These are phyloP conservation scores for Myotis vivesi DNA, from an alignment of 2,797 vertebrate species.

Conservation along the genomic window DNA sequence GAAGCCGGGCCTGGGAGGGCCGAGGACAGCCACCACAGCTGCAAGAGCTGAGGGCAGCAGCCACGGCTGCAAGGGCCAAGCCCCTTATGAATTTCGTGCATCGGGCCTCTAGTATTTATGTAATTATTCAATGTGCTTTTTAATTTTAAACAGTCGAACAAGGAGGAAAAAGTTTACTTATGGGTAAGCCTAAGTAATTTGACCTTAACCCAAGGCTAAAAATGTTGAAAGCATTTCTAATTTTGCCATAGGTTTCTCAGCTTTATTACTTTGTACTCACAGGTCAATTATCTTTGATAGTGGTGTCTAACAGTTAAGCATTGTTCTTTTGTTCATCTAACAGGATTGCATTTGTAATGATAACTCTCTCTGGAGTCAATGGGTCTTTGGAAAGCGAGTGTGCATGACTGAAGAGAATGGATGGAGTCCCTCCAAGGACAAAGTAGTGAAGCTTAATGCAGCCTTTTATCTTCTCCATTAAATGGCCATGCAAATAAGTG, in stretches of 20 bases:
- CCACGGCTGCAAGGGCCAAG: no score
- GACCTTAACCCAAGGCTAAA: slow-evolving; percentile 55
- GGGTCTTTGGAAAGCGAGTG: slow-evolving; percentile 57
- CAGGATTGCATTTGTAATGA: slow-evolving; percentile 71
- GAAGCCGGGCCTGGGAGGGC: no score
- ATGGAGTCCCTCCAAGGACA: slow-evolving; percentile 48
- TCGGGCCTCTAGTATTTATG: neutral
- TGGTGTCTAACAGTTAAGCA: slow-evolving; percentile 40
- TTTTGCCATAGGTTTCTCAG: slow-evolving; percentile 64
- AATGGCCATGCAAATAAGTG: slow-evolving; percentile 60
- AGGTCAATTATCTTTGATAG: slow-evolving; percentile 74
- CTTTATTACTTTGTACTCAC: slow-evolving; percentile 64
- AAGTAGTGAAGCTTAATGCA: slow-evolving; percentile 38
- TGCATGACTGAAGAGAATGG: neutral
- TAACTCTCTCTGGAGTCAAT: slow-evolving; percentile 49
- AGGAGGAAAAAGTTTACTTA: neutral
- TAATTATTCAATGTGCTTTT: slow-evolving; percentile 21
- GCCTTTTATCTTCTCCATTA: slow-evolving; percentile 66
- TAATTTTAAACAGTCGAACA: slow-evolving; percentile 42
- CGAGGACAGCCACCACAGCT: no score
- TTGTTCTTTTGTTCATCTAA: slow-evolving; percentile 59
- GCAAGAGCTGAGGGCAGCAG: no score
- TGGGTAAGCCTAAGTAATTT: slow-evolving; percentile 57
- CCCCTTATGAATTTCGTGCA: no score
- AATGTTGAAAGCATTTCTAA: slow-evolving; percentile 55